Base-by-base conservation (phyloP, 2,797 vertebrate species). In the Gorsachius magnificus region DNA sequence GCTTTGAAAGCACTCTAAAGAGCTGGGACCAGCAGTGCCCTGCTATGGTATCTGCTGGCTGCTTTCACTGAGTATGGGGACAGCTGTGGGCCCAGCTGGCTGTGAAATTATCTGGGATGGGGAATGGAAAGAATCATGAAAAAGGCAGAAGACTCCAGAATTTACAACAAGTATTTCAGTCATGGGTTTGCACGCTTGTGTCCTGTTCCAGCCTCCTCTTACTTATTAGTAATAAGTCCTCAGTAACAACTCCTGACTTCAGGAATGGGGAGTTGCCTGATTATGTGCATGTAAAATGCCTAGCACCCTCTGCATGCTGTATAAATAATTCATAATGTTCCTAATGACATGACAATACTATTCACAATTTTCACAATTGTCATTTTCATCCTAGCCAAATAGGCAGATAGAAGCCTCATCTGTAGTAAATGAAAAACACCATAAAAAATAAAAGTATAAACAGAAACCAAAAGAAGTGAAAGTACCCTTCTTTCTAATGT, bases 241-340 rank as follows among this genome's bases (percentile, higher is more conserved):
- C 31, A 66, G 46, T 60, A 81, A 53, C 41, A 83, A 50, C 45
- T 81, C 24, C 51, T 83, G 51, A 83, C 78, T 87, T 95, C 26
- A 78, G 48, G 53, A 90, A 93, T 16, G 6, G 35, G 50, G 45
- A 91, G 36, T 69, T 72, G 31, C 74, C 74, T 93, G 79, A 88
- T 92, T 92, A 89, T 69, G 50, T 87, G 64, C 76, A 78, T 93
- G 78, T 71, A 75, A 91, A 92, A 92, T 65, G n/a, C n/a, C 71
- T 94, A 90, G 51, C 63, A 87, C 48, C 46, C 43, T 72, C 18
- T 81, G 69, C 20, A 14, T 45, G 28, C 43, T 63, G 18, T n/a
- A 89, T 91, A 89, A 95, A 96, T 94, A 91, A 93, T 95, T 95
- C 84, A 96, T 94, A 65, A 69, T 36, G 8, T 56, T 94, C 74